phyloP scores from a whole-genome alignment of 2,888 invertebrate species.

The Xestia ashworthii region DNA sequence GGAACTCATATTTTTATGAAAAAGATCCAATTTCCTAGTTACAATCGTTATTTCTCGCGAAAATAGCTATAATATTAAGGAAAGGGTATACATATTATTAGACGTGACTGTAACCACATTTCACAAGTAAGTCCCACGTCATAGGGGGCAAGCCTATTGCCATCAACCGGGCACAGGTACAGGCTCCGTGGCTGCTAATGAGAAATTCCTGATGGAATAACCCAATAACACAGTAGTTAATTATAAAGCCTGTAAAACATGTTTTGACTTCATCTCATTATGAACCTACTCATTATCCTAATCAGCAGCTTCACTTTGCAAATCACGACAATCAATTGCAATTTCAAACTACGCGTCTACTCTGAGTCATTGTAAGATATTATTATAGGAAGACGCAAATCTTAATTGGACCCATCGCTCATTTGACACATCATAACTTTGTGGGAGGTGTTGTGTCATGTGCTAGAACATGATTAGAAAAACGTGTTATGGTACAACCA shows the following conservation, averaged over 20 bases:
- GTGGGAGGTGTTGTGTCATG: slow-evolving; percentile 33
- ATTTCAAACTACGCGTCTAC: slow-evolving; percentile 1
- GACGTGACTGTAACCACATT: too few species aligned
- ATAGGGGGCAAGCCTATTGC: too few species aligned
- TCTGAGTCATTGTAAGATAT: slow-evolving; percentile 17
- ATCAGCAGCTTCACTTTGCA: neutral
- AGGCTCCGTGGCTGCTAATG: too few species aligned
- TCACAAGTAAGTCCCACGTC: too few species aligned
- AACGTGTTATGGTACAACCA: slow-evolving; percentile 40
- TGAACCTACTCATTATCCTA: neutral
- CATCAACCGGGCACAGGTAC: too few species aligned
- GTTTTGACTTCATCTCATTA: neutral
- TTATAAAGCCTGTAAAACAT: neutral
- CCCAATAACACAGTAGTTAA: neutral
- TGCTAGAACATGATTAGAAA: slow-evolving; percentile 34
- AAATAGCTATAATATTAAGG: too few species aligned
- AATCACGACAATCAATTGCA: slow-evolving; percentile 20
- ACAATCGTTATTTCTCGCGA: too few species aligned
- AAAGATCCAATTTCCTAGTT: too few species aligned
- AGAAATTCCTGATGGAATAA: too few species aligned
- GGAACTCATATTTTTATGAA: too few species aligned
- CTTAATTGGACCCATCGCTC: slow-evolving; percentile 40
- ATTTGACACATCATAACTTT: slow-evolving; percentile 19
- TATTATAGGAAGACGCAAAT: slow-evolving; percentile 25
- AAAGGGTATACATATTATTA: too few species aligned